Conservation (phyloP, 1,140 invertebrate species). For the Steinernema khuongi region DNA sequence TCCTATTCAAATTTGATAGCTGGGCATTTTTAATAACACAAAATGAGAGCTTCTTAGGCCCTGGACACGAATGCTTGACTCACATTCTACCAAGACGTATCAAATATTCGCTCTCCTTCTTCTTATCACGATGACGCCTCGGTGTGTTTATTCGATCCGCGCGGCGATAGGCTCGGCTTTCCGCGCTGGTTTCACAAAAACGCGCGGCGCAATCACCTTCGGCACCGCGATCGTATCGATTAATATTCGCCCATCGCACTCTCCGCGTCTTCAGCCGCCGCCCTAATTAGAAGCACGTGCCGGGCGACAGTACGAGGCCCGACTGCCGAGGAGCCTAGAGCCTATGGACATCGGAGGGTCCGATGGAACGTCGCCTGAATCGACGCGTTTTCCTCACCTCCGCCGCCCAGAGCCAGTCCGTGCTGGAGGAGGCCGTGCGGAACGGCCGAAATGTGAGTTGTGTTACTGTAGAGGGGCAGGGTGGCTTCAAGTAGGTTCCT, state of each 20-base stretch:
- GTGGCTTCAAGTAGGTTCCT: background rate
- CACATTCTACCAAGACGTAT: too few relatives aligned
- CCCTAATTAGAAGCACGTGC: constrained; percentile 9
- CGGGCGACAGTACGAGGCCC: background rate
- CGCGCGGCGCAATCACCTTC: background rate
- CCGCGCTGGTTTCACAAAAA: background rate
- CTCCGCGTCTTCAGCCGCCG: background rate
- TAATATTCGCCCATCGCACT: background rate
- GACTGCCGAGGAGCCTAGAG: background rate
- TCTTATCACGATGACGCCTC: too few relatives aligned
- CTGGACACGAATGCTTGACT: too few relatives aligned
- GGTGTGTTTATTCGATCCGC: constrained; percentile 16
- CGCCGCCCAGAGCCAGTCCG: background rate
- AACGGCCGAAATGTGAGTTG: constrained; percentile 24
- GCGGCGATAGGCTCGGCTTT: background rate
- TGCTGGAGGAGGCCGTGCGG: constrained; percentile 21
- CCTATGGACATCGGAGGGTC: background rate
- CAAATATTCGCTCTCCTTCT: too few relatives aligned
- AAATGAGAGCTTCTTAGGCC: too few relatives aligned
- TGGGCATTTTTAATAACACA: too few relatives aligned
- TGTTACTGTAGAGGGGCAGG: background rate
- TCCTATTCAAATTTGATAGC: too few relatives aligned
- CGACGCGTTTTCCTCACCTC: constrained; percentile 24
- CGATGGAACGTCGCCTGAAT: constrained; percentile 32
- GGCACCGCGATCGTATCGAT: background rate